Conservation (phyloP, 1,140 invertebrate species). For the Antheraea pernyi region DNA sequence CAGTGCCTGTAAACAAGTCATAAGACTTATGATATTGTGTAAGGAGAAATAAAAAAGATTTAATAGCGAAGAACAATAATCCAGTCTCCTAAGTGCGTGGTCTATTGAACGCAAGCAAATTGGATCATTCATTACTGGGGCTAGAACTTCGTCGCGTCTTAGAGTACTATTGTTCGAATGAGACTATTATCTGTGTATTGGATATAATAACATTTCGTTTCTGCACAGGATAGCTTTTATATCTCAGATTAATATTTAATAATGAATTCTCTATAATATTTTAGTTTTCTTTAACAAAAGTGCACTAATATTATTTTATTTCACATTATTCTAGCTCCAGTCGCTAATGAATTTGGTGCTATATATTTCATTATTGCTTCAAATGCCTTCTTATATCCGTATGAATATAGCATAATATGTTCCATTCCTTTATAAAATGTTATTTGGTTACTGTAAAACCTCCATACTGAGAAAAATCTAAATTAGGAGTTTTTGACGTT, state of each 20-base stretch:
- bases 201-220: constrained; percentile 27
- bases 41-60: constrained; percentile 11
- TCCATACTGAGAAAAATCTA: too few species aligned
- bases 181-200: constrained; percentile 42
- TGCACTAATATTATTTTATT: too few species aligned
- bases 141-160: constrained; percentile 39
- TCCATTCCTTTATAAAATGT: too few species aligned
- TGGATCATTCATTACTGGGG: constrained; percentile 58
- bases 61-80: constrained; percentile 50
- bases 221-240: constrained; percentile 13
- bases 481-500: too few species aligned
- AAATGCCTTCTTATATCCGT: too few species aligned
- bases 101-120: constrained; percentile 60
- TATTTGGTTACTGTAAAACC: too few species aligned
- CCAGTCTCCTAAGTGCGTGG: constrained; percentile 58
- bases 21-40: neutral
- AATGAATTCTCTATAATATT: neutral
- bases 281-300: too few species aligned
- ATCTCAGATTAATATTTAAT: neutral
- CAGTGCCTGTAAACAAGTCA: constrained; percentile 11
- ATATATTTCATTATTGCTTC: too few species aligned
- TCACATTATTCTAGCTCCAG: too few species aligned
- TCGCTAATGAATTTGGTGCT: too few species aligned
- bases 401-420: too few species aligned
- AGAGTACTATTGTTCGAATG: constrained; percentile 41